Conservation (phyloP, 2,113 vertebrate species). For the Isichthys henryi region DNA sequence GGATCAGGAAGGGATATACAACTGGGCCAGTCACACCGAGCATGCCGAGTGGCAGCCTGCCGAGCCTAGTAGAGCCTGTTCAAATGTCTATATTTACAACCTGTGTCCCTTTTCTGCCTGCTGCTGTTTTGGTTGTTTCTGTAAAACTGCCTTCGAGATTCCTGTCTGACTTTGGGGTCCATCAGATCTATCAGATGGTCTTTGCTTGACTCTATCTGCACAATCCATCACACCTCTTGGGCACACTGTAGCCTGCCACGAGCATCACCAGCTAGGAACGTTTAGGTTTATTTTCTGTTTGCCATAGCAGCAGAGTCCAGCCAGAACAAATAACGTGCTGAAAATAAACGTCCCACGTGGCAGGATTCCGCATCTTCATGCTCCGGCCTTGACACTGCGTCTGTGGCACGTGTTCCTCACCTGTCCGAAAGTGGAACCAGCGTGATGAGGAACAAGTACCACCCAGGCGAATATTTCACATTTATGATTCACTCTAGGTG, state of each 20-base stretch:
- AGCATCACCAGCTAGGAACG: not conserved
- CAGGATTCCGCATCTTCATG: not conserved
- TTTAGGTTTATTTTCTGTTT: not conserved
- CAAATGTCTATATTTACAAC: not conserved
- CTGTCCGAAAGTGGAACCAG: not conserved
- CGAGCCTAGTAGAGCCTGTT: not conserved
- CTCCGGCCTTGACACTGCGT: not conserved
- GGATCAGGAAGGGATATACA: slow-evolving; percentile 19
- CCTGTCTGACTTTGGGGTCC: not conserved
- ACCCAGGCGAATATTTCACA: not conserved
- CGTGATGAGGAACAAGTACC: not conserved
- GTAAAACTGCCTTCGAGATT: not conserved
- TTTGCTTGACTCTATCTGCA: not conserved
- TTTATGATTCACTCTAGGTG: not conserved
- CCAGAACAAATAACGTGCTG: not conserved
- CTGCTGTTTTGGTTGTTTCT: not conserved
- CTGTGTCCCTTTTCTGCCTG: not conserved
- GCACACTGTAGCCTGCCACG: not conserved
- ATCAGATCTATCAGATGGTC: not conserved
- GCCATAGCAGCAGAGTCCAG: not conserved
- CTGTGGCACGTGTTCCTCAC: not conserved
- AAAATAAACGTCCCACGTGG: not conserved
- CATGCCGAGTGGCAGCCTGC: not conserved
- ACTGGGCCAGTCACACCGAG: not conserved
- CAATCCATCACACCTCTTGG: not conserved